phyloP scores from a whole-genome alignment of 2,113 vertebrate species.

The Calidris pygmaea region DNA sequence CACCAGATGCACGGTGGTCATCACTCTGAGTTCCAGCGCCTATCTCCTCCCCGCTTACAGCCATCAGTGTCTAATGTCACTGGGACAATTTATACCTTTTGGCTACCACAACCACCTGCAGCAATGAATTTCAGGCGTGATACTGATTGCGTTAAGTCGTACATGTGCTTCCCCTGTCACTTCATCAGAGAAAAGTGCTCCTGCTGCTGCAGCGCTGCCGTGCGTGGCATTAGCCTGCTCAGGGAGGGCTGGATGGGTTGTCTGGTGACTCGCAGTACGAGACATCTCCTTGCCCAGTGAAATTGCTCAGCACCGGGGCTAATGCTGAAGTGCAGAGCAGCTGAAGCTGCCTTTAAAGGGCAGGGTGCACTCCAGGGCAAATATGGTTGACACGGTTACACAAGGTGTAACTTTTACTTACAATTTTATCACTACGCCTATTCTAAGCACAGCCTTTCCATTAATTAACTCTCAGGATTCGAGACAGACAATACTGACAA shows the following conservation, averaged over 20 bases:
- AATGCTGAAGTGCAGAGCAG: background rate
- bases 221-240: background rate
- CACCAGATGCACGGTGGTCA: background rate
- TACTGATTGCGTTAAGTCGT: background rate
- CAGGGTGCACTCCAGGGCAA: background rate
- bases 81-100: background rate
- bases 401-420: background rate
- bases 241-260: background rate
- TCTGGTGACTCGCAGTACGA: background rate
- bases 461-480: background rate
- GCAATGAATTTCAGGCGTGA: background rate
- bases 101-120: background rate
- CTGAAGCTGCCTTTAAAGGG: background rate
- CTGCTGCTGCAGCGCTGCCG: background rate
- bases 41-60: background rate
- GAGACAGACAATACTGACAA: background rate
- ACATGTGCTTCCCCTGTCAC: background rate
- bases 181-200: background rate
- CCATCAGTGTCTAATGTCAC: background rate
- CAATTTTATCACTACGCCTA: background rate
- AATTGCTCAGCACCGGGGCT: background rate
- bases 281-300: background rate
- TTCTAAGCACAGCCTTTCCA: background rate
- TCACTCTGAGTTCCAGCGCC: background rate
- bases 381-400: background rate